phyloP scores from a whole-genome alignment of 2,888 invertebrate genomes.

The Leucoma salicis region DNA sequence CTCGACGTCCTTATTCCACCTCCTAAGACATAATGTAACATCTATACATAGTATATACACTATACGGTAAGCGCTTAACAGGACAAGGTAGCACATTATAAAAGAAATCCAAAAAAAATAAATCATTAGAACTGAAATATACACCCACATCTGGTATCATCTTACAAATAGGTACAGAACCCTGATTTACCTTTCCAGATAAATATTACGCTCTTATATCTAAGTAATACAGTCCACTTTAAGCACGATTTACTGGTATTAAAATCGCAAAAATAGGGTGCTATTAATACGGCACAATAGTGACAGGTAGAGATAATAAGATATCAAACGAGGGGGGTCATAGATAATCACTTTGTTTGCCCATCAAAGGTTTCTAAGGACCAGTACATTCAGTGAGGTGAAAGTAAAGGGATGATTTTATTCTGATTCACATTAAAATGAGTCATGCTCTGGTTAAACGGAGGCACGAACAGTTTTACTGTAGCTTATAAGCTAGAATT shows the following conservation, averaged over 20 bases:
- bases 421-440: conserved; percentile 7
- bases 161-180: conserved; percentile 7
- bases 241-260: not conserved
- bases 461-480: not conserved
- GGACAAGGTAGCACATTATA: too few species aligned
- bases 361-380: conserved; percentile 51
- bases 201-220: conserved; percentile 5
- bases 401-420: conserved; percentile 23
- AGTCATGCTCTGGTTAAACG: not conserved
- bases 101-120: too few species aligned
- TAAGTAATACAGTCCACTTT: conserved; percentile 16
- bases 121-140: too few species aligned
- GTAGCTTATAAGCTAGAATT: too few species aligned
- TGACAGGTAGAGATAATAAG: conserved; percentile 73
- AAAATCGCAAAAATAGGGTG: conserved; percentile 29
- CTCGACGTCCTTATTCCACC: too few species aligned
- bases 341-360: conserved; percentile 43
- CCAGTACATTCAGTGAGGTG: conserved; percentile 18
- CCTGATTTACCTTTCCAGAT: not conserved
- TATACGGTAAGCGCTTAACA: too few species aligned
- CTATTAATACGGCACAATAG: conserved; percentile 51
- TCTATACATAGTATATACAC: too few species aligned
- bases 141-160: not conserved
- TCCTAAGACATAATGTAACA: too few species aligned
- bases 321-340: conserved; percentile 50